Base-by-base conservation (phyloP, 2,888 invertebrate genomes). In the Gasteruption jaculator region DNA sequence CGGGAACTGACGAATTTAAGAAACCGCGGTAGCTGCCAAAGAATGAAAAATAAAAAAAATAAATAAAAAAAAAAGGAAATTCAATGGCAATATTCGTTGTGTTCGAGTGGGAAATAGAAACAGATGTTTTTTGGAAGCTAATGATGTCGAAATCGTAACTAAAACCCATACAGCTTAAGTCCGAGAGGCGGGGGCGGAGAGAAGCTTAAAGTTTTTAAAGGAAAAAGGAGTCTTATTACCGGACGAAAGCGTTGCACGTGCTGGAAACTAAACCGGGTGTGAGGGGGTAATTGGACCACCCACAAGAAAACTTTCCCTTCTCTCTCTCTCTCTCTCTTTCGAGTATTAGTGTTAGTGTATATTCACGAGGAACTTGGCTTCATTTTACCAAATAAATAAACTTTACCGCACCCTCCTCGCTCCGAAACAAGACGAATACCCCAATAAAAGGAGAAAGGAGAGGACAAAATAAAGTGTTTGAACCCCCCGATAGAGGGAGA, bases 91-190 rank as follows among this genome's bases (percentile, higher is more conserved):
- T n/a, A n/a, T n/a, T n/a, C n/a, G n/a, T n/a, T n/a, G n/a, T n/a
- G n/a, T n/a, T n/a, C n/a, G 37, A 19, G 30, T 35, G 43, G 45
- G 52, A 52, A 58, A 60, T 58, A 57, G 56, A 58, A 50, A 61
- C 70, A 70, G 70, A 70, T 70, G 70, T 70, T 68, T 64, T n/a
- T n/a, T n/a, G n/a, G n/a, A n/a, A 68, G 68, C 67, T 70, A 70
- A 70, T 69, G 70, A 70, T 69, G 69, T 68, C 69, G 61, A 61
- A 68, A 69, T 67, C 67, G 69, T 68, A 68, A 68, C 65, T 60
- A 63, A 68, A 65, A 58, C 61, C 61, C 54, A 59, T 58, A 48
- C 53, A 48, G 52, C 49, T 55, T 50, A 55, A 52, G 48, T 43
- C 33, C 53, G 36, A 22, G 35, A 26, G 16, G 24, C 16, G 26